Base-by-base conservation (phyloP, 2,113 vertebrate genomes). In the Scatophagus argus region DNA sequence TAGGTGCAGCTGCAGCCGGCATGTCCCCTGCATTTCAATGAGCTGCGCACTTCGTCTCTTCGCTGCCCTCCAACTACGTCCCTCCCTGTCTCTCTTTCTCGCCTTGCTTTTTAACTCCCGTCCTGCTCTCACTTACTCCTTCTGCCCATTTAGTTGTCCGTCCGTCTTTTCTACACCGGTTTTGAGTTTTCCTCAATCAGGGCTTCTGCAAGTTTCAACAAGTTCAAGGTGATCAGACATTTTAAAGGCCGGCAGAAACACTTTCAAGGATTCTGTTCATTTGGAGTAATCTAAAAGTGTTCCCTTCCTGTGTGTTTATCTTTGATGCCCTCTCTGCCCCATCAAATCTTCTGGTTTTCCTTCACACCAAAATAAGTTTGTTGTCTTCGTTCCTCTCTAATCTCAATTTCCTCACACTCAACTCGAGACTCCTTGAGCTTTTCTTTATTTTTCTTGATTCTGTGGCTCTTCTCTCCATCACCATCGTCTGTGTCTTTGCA, bases 21-120 rank as follows among this genome's bases (percentile, higher is more conserved):
- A 89, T 94, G 92, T 94, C 90, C 91, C 90, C 91, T 94, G 94
- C 91, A 95, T 95, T 87, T 94, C 93, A 95, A 95, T 95, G 93
- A 95, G 93, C 72, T 86, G 63, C 51, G 69, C 85, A 72, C 89
- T 85, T 71, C 32, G 73, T 86, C 83, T 84, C 82, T 70, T 79
- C 68, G 41, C 79, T 76, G 66, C 84, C 84, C 77, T 89, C 77
- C 74, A 88, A 81, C 86, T 80, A 70, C 74, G 72, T 84, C 75
- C 74, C 81, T 77, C 51, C 23, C 73, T 16, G 56, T 76, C 79
- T 79, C 46, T 66, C 81, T 58, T 54, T 65, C 56, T 39, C 19
- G 14, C 46, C 51, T 82, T 21, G 12, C 69, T 73, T 69, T 81
- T 75, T 69, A 82, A 84, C 74, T 82, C 68, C 10, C 73, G 77